Base-by-base conservation (phyloP, 1,140 invertebrate genomes). In the Tetramorium parvispinum region DNA sequence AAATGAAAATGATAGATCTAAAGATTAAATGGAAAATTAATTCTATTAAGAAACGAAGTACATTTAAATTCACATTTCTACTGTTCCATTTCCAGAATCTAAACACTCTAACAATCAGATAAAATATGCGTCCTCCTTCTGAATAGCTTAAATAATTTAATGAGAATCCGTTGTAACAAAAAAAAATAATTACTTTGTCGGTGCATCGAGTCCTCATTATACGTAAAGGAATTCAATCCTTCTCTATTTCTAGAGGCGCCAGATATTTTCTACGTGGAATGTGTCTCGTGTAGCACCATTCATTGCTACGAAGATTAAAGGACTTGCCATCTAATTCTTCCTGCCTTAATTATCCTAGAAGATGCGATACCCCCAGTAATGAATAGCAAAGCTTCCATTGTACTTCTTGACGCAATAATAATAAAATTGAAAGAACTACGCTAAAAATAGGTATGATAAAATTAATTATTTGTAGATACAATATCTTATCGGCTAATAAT, bases 201-300 rank as follows among this genome's bases (percentile, higher is more conserved):
- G 37, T 77, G 61, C 63, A 87, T 24, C 21, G 40, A 32, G 53
- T 77, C 24, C 73, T 87, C 10, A 59, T 85, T 88, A 66, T 70
- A 53, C 51, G 27, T 88, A 89, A 88, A 68, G 88, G 86, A 81
- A 88, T 68, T 46, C 43, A 46, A 66, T 51, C 61, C 65, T 51
- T 24, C 24, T 81, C 65, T 53, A 53, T 83, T 87, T 49, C 27
- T 24, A 87, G 24, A 27, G 49, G 53, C n/a, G 24, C 4, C 43
- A 27, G 21, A 49, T 61, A 66, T 71, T 75, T 88, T 73, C 46
- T 61, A 16, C 11, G 18, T 49, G n/a, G 37, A 66, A 85, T 75
- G 46, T 53, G 49, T 43, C 37, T 3, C 18, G 59, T 43, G 18
- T 46, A 18, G 40, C 57, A n/a, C 8, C 61, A 51, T 21, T 18